Conservation (phyloP, 2,797 vertebrate species). For the Poeciliopsis presidionis region DNA sequence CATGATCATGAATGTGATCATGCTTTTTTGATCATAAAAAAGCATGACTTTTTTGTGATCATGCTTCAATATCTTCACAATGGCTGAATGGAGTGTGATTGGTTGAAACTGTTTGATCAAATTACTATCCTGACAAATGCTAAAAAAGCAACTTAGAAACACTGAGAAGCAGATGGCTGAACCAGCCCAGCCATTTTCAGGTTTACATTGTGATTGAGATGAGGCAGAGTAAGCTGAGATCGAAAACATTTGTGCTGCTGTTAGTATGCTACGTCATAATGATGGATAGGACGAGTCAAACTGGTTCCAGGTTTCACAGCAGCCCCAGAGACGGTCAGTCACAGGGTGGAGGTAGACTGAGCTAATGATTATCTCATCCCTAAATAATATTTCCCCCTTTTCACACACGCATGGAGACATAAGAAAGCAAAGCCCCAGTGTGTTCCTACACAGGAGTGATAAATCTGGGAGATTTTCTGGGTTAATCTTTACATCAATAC, state of each 20-base stretch:
- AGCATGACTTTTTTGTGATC: not conserved
- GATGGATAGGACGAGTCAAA: conserved; percentile 50
- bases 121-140: not conserved
- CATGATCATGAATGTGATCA: no score
- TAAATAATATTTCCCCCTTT: conserved; percentile 46
- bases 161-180: not conserved
- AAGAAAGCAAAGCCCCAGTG: not conserved
- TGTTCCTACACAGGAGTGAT: not conserved
- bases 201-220: conserved; percentile 1
- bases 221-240: conserved; percentile 21
- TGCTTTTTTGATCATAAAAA: no score
- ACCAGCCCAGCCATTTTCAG: conserved; percentile 2
- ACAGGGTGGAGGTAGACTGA: conserved; percentile 70
- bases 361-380: conserved; percentile 73
- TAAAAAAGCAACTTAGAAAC: not conserved
- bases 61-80: not conserved
- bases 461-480: not conserved
- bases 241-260: conserved; percentile 22
- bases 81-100: not conserved
- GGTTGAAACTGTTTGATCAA: not conserved
- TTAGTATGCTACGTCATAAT: conserved; percentile 18
- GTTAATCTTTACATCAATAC: not conserved
- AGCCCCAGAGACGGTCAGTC: conserved; percentile 64
- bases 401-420: conserved; percentile 26
- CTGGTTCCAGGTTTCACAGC: conserved; percentile 57